Conservation (phyloP, 2,888 invertebrate genomes). For the Sisyra terminalis region DNA sequence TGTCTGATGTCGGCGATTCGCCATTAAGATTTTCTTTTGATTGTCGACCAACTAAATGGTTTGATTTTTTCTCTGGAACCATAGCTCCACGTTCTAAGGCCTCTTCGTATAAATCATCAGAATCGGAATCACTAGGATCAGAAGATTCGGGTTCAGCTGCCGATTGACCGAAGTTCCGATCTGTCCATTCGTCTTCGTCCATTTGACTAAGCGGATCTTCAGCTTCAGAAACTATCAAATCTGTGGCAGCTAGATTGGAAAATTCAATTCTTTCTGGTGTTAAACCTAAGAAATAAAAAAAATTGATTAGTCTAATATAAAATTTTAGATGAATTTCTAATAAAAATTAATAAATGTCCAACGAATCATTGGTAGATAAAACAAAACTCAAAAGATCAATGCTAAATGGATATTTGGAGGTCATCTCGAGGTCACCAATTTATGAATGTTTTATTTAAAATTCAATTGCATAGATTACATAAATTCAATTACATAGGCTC, state of each 20-base stretch:
- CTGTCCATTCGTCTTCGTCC: conserved; percentile 93
- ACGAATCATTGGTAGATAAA: no score
- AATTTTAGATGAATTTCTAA: no score
- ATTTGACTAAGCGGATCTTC: conserved; percentile 57
- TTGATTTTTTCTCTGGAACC: conserved; percentile 42
- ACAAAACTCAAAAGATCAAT: no score
- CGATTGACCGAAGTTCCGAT: conserved; percentile 75
- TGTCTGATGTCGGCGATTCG: conserved; percentile 15
- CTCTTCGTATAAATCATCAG: conserved; percentile 48
- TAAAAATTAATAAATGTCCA: background rate
- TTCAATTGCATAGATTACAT: no score
- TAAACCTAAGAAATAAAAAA: conserved; percentile 25
- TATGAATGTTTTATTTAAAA: no score
- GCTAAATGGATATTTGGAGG: no score
- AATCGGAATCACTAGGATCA: conserved; percentile 38
- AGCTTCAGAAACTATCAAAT: conserved; percentile 35
- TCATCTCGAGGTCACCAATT: no score
- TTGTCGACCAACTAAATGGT: conserved; percentile 34
- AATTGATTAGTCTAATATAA: background rate
- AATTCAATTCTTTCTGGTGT: conserved; percentile 71
- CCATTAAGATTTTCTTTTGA: conserved; percentile 21
- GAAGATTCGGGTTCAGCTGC: conserved; percentile 51
- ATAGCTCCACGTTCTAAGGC: conserved; percentile 33
- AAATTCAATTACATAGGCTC: no score
- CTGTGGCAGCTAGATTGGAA: conserved; percentile 45